Evolutionary conservation across 2,113 vertebrate genomes (phyloP), one percentile per base, ranked within the genome.

Genomic region (Sclerurus mexicanus): DNA sequence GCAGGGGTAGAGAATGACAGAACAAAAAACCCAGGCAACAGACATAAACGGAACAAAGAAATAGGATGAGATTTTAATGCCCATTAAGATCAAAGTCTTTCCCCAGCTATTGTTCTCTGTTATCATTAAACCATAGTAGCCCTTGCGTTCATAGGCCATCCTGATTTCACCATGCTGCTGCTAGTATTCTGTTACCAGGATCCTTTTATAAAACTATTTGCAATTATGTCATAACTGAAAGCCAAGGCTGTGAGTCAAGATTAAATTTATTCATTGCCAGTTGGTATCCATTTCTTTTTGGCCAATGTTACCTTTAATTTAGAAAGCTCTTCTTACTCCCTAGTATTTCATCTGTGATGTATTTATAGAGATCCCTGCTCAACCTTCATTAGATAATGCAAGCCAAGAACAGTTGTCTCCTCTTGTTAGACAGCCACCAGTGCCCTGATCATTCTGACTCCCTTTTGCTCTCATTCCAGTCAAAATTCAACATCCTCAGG

Each of bases 201-300:
- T 84, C 47, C 44, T 90, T 90, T 80, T 12, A n/a, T n/a, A 52
- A 80, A 89, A 73, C 55, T 60, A 66, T 63, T 73, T 83, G 81
- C 56, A 60, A 1, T 96, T 95, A 83, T 58, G 58, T 91, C 78
- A 87, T 82, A 85, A 50, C 71, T 91, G 66, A 77, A 89, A 59
- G 39, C 63, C 68, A 62, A 79, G 59, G 62, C 55, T 63, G 11
- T 69, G 82, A 74, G 71, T 91, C 93, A 95, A 67, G 75, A 66
- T 82, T 93, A 86, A 76, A 92, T 94, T 88, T 96, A 86, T 94
- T 90, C 2, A 1, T 35, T 90, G 89, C 33, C 68, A 84, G n/a
- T 66, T 93, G 7, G 33, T 94, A 95, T 96, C 81, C 8, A 78
- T 93, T 89, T 95, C 82, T 78, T 90, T 94, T 90, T 93, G 93